These are phyloP conservation scores for Syrista parreyssii DNA, from an alignment of 2,888 invertebrate genomes.

Conservation along the genomic window DNA sequence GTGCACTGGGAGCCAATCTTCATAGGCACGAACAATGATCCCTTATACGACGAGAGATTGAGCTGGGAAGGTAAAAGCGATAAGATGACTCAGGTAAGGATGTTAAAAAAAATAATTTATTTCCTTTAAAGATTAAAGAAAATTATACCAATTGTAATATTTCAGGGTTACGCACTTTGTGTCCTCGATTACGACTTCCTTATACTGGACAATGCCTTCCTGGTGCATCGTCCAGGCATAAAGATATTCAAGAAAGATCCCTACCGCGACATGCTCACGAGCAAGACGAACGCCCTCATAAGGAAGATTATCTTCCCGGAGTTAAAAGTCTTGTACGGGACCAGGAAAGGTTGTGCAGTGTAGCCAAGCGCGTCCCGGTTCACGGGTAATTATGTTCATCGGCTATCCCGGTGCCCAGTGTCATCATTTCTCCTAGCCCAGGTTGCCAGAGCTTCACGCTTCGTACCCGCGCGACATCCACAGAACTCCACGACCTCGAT, in stretches of 20 bases:
- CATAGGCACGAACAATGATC: slow-evolving; percentile 89
- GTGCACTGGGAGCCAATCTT: slow-evolving; percentile 95
- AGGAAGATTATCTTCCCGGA: slow-evolving; percentile 86
- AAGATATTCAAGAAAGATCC: slow-evolving; percentile 84
- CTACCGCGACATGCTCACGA: slow-evolving; percentile 79
- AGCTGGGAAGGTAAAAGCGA: slow-evolving; percentile 96
- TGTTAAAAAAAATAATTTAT: neutral
- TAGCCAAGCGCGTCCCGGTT: slow-evolving; percentile 65
- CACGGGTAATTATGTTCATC: neutral
- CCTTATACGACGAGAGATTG: slow-evolving; percentile 89
- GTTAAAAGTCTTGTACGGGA: slow-evolving; percentile 85
- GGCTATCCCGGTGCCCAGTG: neutral
- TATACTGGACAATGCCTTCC: slow-evolving; percentile 92
- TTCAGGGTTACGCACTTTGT: slow-evolving; percentile 89
- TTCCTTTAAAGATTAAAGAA: neutral
- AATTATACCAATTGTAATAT: slow-evolving; percentile 11
- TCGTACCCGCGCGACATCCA: neutral
- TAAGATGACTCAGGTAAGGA: slow-evolving; percentile 91
- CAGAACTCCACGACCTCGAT: neutral
- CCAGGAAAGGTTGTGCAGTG: slow-evolving; percentile 83
- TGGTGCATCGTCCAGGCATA: slow-evolving; percentile 92
- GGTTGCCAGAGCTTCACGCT: neutral
- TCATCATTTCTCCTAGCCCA: neutral
- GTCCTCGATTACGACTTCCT: slow-evolving; percentile 92
- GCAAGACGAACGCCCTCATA: slow-evolving; percentile 82